These are phyloP conservation scores for Gnatocerus cornutus DNA, from an alignment of 2,888 invertebrate species.

Conservation along the genomic window DNA sequence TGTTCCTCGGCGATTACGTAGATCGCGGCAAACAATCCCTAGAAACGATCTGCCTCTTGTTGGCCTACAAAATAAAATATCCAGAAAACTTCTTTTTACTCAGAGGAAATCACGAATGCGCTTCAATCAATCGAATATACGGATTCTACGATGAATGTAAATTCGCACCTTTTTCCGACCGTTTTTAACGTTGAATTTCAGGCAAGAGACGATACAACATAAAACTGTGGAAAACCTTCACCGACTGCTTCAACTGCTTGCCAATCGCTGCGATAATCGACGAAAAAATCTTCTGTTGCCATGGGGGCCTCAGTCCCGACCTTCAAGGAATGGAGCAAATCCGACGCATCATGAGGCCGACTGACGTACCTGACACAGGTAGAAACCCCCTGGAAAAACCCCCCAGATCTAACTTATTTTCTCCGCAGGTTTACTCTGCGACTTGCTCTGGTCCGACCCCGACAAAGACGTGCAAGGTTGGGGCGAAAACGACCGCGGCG, in stretches of 20 bases:
- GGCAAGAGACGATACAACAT: conserved; percentile 96
- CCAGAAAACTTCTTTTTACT: conserved; percentile 96
- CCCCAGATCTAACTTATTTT: not conserved
- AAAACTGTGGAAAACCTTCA: conserved; percentile 99
- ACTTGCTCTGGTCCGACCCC: conserved; percentile 97
- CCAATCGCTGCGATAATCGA: conserved; percentile 99
- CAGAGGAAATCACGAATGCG: conserved; percentile 95
- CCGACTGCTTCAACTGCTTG: conserved; percentile 99
- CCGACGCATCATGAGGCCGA: conserved; percentile 97
- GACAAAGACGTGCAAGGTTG: conserved; percentile 93
- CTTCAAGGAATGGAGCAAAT: conserved; percentile 99
- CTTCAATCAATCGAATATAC: conserved; percentile 99
- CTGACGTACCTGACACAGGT: conserved; percentile 97
- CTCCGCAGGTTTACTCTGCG: conserved; percentile 88
- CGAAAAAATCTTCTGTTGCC: conserved; percentile 99
- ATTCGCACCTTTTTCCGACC: not conserved
- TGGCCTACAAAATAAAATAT: conserved; percentile 98
- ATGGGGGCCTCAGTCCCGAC: conserved; percentile 95
- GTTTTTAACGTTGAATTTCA: conserved; percentile 45
- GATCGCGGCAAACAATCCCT: conserved; percentile 91
- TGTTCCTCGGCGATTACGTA: conserved; percentile 94
- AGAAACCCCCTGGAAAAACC: not conserved
- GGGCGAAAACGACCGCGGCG: conserved; percentile 99
- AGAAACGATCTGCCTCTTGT: conserved; percentile 97
- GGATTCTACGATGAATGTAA: conserved; percentile 84